Percentiles rank a stretch among this genome's conserved stretches.
Evolutionary conservation across 2,888 invertebrate species (phyloP).

Genomic region (Folsomia manolachei): DNA sequence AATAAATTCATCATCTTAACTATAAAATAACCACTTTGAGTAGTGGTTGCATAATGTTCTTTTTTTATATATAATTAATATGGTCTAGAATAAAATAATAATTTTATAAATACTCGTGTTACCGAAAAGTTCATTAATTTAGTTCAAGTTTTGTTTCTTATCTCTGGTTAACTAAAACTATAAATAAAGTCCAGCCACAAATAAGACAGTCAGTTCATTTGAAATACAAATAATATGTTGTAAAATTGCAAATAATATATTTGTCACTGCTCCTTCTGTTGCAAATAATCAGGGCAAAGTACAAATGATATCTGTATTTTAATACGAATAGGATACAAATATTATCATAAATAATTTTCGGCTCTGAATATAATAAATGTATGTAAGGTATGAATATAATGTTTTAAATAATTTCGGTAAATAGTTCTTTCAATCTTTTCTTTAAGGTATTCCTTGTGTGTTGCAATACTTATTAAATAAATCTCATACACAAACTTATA

Average conservation of each 20-base stretch:
- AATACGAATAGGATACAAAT: background rate
- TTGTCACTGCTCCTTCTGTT: background rate
- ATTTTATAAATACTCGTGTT: background rate
- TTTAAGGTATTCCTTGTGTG: background rate
- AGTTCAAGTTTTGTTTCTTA: background rate
- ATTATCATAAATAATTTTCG: constrained; percentile 6
- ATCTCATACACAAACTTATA: no score
- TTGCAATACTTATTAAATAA: no score
- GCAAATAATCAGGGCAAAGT: background rate
- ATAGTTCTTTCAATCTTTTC: background rate
- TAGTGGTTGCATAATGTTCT: background rate
- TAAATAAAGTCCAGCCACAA: constrained; percentile 8
- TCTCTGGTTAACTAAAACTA: constrained; percentile 1
- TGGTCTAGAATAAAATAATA: background rate
- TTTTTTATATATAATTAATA: no score
- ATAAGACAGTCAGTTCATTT: constrained; percentile 14
- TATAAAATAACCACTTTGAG: background rate
- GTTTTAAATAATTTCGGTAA: background rate
- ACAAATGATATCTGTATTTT: background rate
- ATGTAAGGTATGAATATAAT: no score
- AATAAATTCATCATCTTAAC: constrained; percentile 14
- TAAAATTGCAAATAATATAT: constrained; percentile 4
- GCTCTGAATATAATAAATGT: background rate
- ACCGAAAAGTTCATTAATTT: constrained; percentile 1
- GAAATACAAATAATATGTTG: constrained; percentile 9